Evolutionary conservation across 1,140 invertebrate genomes (phyloP).

Genomic region (Brachionus calyciflorus): DNA sequence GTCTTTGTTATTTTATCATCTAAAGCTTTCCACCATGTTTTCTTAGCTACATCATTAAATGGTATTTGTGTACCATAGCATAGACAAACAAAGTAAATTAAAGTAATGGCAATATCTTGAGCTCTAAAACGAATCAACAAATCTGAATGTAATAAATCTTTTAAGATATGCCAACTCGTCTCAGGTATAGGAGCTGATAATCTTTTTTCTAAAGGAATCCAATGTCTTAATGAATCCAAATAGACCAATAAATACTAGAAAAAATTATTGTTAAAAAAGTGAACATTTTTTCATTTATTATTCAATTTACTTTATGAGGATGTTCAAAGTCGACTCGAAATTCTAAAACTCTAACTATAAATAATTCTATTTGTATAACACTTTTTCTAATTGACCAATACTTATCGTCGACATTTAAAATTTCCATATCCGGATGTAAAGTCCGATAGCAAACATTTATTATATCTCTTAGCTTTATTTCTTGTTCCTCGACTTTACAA

Average conservation of each 20-base stretch:
- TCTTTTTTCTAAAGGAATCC: conserved; percentile 75
- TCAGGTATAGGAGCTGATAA: conserved; percentile 63
- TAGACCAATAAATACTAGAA: conserved; percentile 81
- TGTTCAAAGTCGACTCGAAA: conserved; percentile 79
- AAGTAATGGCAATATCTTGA: conserved; percentile 78
- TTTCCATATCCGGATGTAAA: conserved; percentile 73
- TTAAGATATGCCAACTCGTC: conserved; percentile 62
- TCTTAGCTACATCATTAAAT: conserved; percentile 50
- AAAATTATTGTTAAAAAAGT: conserved; percentile 47
- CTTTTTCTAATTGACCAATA: conserved; percentile 84
- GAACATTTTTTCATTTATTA: conserved; percentile 19
- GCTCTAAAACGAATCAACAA: conserved; percentile 75
- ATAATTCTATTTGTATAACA: conserved; percentile 81
- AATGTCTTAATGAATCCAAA: conserved; percentile 77
- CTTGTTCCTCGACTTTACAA: conserved; percentile 83
- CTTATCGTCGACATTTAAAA: conserved; percentile 80
- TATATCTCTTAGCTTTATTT: conserved; percentile 78
- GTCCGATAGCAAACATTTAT: conserved; percentile 78
- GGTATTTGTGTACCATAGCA: conserved; percentile 70
- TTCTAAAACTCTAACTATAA: conserved; percentile 77
- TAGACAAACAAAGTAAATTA: conserved; percentile 76
- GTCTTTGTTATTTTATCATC: conserved; percentile 49
- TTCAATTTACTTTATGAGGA: conserved; percentile 70
- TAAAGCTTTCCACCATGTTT: conserved; percentile 55
- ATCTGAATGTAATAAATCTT: conserved; percentile 83